A percentile compares a stretch with the other conserved stretches of the same genome.
Conservation (phyloP, 1,140 invertebrate genomes). For the Popillia japonica region DNA sequence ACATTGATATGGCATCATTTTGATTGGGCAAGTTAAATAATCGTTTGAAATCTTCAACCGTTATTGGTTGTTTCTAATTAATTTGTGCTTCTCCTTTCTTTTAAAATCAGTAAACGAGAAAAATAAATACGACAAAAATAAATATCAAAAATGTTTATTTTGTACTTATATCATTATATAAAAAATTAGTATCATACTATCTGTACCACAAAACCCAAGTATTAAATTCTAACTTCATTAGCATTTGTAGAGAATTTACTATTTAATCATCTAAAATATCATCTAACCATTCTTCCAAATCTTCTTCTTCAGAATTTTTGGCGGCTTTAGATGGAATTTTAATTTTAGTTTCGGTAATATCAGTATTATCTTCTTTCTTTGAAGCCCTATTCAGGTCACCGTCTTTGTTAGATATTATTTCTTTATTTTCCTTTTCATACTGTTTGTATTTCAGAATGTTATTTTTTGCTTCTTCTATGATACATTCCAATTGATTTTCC, state of each 20-base stretch:
- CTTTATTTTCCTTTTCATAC: constrained; percentile 36
- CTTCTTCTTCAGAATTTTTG: constrained; percentile 36
- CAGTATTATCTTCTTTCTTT: constrained; percentile 22
- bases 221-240: too few species aligned
- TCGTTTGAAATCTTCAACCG: too few species aligned
- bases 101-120: too few species aligned
- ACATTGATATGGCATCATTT: too few species aligned
- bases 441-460: constrained; percentile 42
- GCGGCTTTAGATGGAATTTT: constrained; percentile 4
- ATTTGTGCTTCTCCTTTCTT: too few species aligned
- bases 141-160: neutral
- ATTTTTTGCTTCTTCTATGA: constrained; percentile 36
- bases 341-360: neutral
- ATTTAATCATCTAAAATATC: constrained; percentile 51
- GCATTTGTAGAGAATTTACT: neutral
- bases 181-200: neutral
- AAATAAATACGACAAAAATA: too few species aligned
- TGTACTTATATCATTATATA: neutral
- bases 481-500: constrained; percentile 43
- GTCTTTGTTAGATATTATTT: neutral
- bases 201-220: neutral
- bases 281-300: constrained; percentile 52
- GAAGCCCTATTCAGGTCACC: constrained; percentile 9
- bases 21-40: too few species aligned
- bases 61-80: too few species aligned